These are phyloP conservation scores for Eunapius fragilis DNA, from an alignment of 37 sponge, comb jelly and placozoan genomes.

Conservation along the genomic window DNA sequence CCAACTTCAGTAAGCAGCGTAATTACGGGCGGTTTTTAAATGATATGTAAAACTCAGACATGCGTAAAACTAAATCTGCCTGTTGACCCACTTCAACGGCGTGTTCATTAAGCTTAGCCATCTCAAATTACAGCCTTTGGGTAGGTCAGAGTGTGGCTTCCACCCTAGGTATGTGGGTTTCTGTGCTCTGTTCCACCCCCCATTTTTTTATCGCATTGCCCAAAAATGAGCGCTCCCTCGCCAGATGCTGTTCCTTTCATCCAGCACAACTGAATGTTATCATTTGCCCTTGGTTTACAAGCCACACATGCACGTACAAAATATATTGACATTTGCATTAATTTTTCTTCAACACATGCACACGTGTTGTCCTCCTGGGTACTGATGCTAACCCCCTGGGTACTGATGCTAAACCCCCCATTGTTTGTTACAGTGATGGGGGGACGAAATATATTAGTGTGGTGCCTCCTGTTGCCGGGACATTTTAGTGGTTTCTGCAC, in stretches of 20 bases:
- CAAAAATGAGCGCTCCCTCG: not conserved
- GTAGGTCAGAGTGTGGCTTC: not conserved
- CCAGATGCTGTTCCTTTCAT: not conserved
- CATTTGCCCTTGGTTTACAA: not conserved
- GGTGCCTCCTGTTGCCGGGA: too few relatives aligned
- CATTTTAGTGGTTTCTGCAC: not conserved
- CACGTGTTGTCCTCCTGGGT: too few relatives aligned
- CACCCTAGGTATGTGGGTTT: not conserved
- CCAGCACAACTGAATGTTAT: too few relatives aligned
- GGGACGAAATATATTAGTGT: too few relatives aligned
- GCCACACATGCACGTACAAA: not conserved
- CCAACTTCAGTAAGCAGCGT: not conserved
- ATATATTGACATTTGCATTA: not conserved
- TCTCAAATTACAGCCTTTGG: not conserved
- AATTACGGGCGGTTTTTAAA: too few relatives aligned
- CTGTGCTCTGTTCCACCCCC: not conserved
- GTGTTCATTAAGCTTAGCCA: not conserved
- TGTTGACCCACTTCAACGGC: not conserved
- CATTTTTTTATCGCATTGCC: not conserved
- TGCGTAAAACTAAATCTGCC: not conserved
- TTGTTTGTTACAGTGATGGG: too few relatives aligned
- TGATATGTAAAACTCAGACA: not conserved
- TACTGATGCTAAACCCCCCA: too few relatives aligned
- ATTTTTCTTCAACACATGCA: not conserved
- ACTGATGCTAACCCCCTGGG: too few relatives aligned